Conservation (phyloP, 1,140 invertebrate species). For the Trialeurodes vaporariorum region DNA sequence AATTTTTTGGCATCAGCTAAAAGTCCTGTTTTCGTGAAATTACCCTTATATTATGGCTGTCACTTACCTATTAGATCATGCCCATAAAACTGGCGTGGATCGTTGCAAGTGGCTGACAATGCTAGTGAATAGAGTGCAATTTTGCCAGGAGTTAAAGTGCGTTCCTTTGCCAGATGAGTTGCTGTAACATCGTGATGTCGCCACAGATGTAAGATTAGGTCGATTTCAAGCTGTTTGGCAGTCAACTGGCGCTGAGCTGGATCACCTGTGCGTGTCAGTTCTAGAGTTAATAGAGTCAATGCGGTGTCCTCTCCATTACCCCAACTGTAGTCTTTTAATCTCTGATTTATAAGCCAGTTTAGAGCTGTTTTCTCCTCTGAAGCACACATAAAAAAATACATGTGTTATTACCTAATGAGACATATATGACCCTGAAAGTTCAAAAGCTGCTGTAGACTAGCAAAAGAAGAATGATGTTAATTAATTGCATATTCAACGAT, state of each 20-base stretch:
- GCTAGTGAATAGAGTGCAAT: constrained; percentile 62
- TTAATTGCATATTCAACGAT: too few relatives aligned
- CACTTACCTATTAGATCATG: constrained; percentile 57
- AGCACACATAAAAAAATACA: constrained; percentile 11
- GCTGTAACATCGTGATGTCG: constrained; percentile 43
- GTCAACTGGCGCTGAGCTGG: constrained; percentile 59
- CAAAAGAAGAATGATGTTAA: too few relatives aligned
- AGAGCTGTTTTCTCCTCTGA: constrained; percentile 20
- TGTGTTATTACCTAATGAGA: too few relatives aligned
- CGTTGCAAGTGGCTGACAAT: constrained; percentile 61
- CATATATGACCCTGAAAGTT: too few relatives aligned
- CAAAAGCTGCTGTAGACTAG: too few relatives aligned
- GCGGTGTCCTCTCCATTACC: constrained; percentile 22
- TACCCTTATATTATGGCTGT: too few relatives aligned
- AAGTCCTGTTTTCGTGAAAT: too few relatives aligned
- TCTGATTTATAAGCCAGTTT: constrained; percentile 21
- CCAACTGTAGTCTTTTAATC: constrained; percentile 22
- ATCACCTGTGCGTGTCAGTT: constrained; percentile 19
- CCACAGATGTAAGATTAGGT: constrained; percentile 65
- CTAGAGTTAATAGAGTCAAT: constrained; percentile 21
- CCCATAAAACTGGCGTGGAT: constrained; percentile 67
- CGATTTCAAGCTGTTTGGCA: constrained; percentile 69
- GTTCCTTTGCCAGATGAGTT: constrained; percentile 33
- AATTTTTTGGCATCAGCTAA: too few relatives aligned
- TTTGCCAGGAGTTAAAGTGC: constrained; percentile 55